These are phyloP conservation scores for Paelopatides confundens DNA, from an alignment of 53 echinoderm and acorn worm genomes.

Conservation along the genomic window DNA sequence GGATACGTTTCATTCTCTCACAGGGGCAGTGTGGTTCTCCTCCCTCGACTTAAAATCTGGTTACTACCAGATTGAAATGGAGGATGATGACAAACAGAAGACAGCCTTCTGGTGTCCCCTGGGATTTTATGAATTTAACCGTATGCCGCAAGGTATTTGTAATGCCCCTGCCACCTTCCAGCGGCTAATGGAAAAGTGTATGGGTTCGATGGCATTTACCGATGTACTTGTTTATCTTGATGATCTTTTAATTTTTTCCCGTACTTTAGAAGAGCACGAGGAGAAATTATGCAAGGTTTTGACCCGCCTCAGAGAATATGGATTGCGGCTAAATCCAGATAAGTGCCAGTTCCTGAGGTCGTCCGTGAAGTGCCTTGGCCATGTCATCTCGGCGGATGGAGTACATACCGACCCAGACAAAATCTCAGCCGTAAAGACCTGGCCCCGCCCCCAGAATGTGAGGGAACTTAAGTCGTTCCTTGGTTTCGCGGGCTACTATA, in stretches of 20 bases:
- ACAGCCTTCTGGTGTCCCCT: conserved; percentile 77
- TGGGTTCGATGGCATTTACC: conserved; percentile 35
- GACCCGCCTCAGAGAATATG: conserved; percentile 11
- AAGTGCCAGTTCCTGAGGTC: neutral
- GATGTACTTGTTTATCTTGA: conserved; percentile 65
- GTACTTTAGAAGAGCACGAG: conserved; percentile 39
- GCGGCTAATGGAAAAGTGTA: conserved; percentile 61
- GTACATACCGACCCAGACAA: no score
- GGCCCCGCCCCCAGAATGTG: no score
- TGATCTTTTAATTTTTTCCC: conserved; percentile 45
- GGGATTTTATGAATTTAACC: conserved; percentile 71
- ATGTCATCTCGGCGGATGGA: no score
- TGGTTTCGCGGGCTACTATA: no score
- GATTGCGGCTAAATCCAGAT: no score
- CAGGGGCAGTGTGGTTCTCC: conserved; percentile 63
- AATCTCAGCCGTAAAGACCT: no score
- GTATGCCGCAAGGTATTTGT: conserved; percentile 77
- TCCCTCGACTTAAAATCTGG: conserved; percentile 63
- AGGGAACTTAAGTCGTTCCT: no score
- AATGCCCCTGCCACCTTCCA: conserved; percentile 72
- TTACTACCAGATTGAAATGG: conserved; percentile 68
- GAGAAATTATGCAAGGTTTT: conserved; percentile 31
- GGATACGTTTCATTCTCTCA: conserved; percentile 57
- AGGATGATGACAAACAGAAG: conserved; percentile 64
- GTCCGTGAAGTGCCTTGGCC: no score